Evolutionary conservation across 2,797 vertebrate species (phyloP), one percentile per base, ranked within the genome.

Genomic region (Chelidonichthys spinosus): DNA sequence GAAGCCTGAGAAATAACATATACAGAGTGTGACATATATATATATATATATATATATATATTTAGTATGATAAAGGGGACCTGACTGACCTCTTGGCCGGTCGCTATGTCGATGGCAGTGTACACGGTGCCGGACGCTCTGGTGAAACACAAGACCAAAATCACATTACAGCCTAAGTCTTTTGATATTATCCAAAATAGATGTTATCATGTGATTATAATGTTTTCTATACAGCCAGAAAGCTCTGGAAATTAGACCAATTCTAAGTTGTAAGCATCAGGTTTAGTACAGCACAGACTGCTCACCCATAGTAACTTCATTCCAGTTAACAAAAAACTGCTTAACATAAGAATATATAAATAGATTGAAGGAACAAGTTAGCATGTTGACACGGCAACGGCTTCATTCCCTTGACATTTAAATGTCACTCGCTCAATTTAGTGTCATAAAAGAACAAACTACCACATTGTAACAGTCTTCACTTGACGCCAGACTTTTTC

Each of bases 81-180:
- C 7, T 9, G 35, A 68, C 90, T 89, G 74, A 98, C 98, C 95
- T 99, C 98, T 84, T 99, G 97, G 80, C 97, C 98, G 0, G 97
- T 99, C 69, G 97, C 97, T 1, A 99, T 97, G 90, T 99, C 98
- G 47, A 99, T 97, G 2, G 98, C 98, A 46, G 97, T 99, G 87
- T 99, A 99, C 89, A 99, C 98, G 50, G 98, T 99, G 81, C 98
- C 98, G 0, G 97, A 99, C 0, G 98, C 98, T 91, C 97, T 99
- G 86, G 7, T 66, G 78, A 91, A 82, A 92, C 66, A 87, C 59
- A 61, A 81, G 4, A 62, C 39, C 2, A 78, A 62, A 76, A 52
- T 63, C 4, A 78, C 37, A 25, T 70, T 6, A 79, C 25, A 1
- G 25, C 25, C 25, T 25, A 25, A 25, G 25, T 25, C 25, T 25